Evolutionary conservation across 2,888 invertebrate genomes (phyloP), one percentile per base, ranked within the genome.

Genomic region (Azorinus chamasolen): DNA sequence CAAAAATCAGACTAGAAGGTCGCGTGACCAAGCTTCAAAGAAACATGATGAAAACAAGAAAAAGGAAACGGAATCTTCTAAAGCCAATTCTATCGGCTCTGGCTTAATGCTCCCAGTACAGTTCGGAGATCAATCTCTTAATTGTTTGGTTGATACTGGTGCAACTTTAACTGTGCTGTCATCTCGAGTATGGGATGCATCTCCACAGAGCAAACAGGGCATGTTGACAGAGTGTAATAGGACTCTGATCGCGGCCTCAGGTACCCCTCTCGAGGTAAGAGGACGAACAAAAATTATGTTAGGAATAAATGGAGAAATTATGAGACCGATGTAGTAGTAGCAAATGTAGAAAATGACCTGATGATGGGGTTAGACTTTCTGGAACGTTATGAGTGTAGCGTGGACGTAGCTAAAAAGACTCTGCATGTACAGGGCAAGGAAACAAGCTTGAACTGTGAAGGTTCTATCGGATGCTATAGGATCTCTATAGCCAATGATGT

Each of bases 311-410:
- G n/a, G n/a, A n/a, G n/a, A n/a, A n/a, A n/a, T n/a, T n/a, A n/a
- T n/a, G n/a, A n/a, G n/a, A n/a, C 41, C 14, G 53, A 63, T 8
- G 63, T 53, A 20, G 18, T 51, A n/a, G 51, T 63, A 3, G 69
- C 69, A 10, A 61, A 69, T 37, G 46, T 69, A 1, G 58, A 59
- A 20, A 51, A 39, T 45, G 59, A 69, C 24, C 12, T 69, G 16
- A 41, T 69, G 43, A 61, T 59, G 51, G 69, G 61, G 0, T 24
- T 69, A 14, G 69, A 69, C 24, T 69, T 54, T 20, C 50, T 69
- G 53, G 14, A 58, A 41, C 14, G 22, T 8, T 43, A 68, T 43
- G n/a, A 27, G 0, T 68, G 58, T 32, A 48, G 45, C 3, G 50
- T 68, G 4, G 59, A 59, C 41, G 59, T 58, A 1, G n/a, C 5